Conservation (phyloP, 1,140 invertebrate genomes). For the Psilanteris sp. region DNA sequence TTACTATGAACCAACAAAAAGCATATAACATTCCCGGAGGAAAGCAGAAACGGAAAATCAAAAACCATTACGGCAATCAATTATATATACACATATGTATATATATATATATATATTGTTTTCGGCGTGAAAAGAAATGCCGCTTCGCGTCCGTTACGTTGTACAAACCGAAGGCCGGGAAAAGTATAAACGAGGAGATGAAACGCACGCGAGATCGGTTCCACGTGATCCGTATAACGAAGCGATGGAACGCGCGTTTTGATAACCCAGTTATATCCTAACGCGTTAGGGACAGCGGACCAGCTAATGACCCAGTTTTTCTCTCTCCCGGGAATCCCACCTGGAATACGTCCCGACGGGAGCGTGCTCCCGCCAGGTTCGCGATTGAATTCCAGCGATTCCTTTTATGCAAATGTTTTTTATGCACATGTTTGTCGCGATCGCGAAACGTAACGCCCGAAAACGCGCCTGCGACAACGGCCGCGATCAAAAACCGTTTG, state of each 20-base stretch:
- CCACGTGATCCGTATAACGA: conserved; percentile 30
- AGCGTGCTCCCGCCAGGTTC: conserved; percentile 22
- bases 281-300: conserved; percentile 45
- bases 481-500: too few species aligned
- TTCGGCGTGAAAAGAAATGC: too few species aligned
- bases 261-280: conserved; percentile 61
- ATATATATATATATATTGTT: too few species aligned
- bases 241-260: conserved; percentile 37
- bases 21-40: too few species aligned
- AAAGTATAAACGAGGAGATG: too few species aligned
- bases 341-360: conserved; percentile 37
- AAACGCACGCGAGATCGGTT: background rate
- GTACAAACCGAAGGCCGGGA: too few species aligned
- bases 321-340: conserved; percentile 62
- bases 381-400: conserved; percentile 47
- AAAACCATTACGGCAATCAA: too few species aligned
- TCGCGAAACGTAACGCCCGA: background rate
- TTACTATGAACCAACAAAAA: too few species aligned
- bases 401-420: conserved; percentile 48
- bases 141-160: too few species aligned
- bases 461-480: background rate
- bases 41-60: too few species aligned
- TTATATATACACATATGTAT: too few species aligned
- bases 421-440: background rate
- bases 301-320: conserved; percentile 65